Conservation (phyloP, 2,888 invertebrate species). For the Drosophila nr. perissopoda region DNA sequence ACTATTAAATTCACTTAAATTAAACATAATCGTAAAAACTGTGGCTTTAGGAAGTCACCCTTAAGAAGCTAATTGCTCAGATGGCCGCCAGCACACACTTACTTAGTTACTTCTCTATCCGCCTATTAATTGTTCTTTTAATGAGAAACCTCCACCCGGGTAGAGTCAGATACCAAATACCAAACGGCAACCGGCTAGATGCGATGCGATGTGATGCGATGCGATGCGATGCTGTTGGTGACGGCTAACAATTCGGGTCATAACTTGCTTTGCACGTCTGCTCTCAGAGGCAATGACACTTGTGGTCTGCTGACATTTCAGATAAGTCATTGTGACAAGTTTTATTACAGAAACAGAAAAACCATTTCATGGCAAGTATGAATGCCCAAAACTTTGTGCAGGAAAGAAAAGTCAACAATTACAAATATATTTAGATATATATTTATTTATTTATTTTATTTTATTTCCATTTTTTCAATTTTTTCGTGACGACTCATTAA, state of each 20-base stretch:
- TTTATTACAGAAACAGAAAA: constrained; percentile 27
- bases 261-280: constrained; percentile 65
- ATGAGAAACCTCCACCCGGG: constrained; percentile 52
- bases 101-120: constrained; percentile 28
- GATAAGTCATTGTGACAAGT: constrained; percentile 72
- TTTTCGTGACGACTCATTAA: constrained; percentile 35
- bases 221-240: constrained; percentile 23
- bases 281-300: constrained; percentile 72
- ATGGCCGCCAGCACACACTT: constrained; percentile 48
- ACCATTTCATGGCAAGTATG: constrained; percentile 32
- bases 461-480: neutral
- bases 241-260: constrained; percentile 68
- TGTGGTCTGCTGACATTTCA: constrained; percentile 72
- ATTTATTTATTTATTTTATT: constrained; percentile 1
- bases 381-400: constrained; percentile 19
- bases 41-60: constrained; percentile 72
- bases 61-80: constrained; percentile 43
- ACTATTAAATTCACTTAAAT: constrained; percentile 23
- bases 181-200: constrained; percentile 11
- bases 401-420: constrained; percentile 37
- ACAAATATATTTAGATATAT: neutral
- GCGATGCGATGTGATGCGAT: constrained; percentile 11
- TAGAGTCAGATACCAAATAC: constrained; percentile 21
- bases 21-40: constrained; percentile 29
- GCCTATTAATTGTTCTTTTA: constrained; percentile 67